Conservation (phyloP, 2,113 vertebrate genomes). For the Aplodontia rufa region DNA sequence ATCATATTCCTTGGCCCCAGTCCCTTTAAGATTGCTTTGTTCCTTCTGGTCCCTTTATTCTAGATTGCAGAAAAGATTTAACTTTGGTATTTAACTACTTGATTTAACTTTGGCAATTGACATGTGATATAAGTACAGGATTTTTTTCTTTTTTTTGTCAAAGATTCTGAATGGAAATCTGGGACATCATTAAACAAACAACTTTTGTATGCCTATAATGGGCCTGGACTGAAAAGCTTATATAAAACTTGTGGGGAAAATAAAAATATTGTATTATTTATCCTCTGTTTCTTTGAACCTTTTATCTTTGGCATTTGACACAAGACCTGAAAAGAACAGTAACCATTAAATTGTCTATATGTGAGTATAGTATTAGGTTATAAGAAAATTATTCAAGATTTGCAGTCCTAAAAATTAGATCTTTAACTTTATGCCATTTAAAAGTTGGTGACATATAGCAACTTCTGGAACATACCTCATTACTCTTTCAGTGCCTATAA, state of each 20-base stretch:
- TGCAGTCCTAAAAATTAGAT: neutral
- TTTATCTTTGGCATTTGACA: neutral
- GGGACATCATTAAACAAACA: neutral
- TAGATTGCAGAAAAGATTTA: neutral
- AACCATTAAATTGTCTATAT: neutral
- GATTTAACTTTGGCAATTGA: neutral
- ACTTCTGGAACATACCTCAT: neutral
- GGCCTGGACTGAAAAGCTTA: neutral
- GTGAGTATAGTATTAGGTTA: neutral
- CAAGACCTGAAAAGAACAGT: neutral
- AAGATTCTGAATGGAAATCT: neutral
- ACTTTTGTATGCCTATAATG: neutral
- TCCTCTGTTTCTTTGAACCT: neutral
- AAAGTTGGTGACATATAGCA: neutral
- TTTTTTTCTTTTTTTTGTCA: neutral
- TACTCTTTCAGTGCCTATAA: neutral
- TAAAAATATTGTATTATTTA: neutral
- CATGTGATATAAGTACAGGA: neutral
- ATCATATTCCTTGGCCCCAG: neutral
- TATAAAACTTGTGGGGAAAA: neutral
- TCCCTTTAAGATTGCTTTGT: neutral
- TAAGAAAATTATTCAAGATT: neutral
- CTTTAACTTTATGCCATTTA: neutral
- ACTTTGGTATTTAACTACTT: no score
- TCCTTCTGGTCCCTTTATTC: neutral